Base-by-base conservation (phyloP, 2,797 vertebrate species). In the Otolemur crassicaudatus region DNA sequence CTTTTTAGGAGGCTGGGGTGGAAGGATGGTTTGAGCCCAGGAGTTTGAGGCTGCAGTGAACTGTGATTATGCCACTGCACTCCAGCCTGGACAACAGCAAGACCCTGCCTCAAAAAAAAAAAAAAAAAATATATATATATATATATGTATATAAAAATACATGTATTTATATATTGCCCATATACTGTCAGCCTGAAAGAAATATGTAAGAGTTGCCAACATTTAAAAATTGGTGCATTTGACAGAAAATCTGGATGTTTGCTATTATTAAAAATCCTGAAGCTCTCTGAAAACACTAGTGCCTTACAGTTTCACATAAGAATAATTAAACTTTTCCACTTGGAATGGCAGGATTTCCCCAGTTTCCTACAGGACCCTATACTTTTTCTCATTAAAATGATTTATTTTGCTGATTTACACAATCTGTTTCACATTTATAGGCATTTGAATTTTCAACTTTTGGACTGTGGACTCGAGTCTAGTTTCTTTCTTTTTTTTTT, bases 141-240 rank as follows among this genome's bases (percentile, higher is more conserved):
- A 7, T 75, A 4, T 75, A 4, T 75, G 40, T 75, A 43, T 46
- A 27, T 76, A 5, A 20, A 20, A 72, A 49, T 49, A 49, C 12
- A 60, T 60, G 23, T 23, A 8, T 61, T 19, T 65, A 20, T 49
- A 43, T 75, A 86, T 79, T 60, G 25, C 75, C 31, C 46, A 60
- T 65, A 72, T 23, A 23, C 40, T 25, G 2, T 72, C 43, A 94
- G 43, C 49, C 73, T 88, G 46, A 80, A 87, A 80, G 91, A 94
- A 95, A 43, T 43, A 77, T 14, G 14, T 46, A 53, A n/a, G 72
- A 37, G 60, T 73, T 94, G 91, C 90, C 84, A 77, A 60, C 7
- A 80, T 34, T 95, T 90, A 63, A 90, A 94, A 90, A 73, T 8
- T 61, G 61, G 84, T 60, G 69, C 84, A 87, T 81, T 63, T 72